A percentile compares a stretch with the other conserved stretches of the same genome.
phyloP scores from a whole-genome alignment of 2,113 vertebrate genomes.

The Zosterops hypoxanthus region DNA sequence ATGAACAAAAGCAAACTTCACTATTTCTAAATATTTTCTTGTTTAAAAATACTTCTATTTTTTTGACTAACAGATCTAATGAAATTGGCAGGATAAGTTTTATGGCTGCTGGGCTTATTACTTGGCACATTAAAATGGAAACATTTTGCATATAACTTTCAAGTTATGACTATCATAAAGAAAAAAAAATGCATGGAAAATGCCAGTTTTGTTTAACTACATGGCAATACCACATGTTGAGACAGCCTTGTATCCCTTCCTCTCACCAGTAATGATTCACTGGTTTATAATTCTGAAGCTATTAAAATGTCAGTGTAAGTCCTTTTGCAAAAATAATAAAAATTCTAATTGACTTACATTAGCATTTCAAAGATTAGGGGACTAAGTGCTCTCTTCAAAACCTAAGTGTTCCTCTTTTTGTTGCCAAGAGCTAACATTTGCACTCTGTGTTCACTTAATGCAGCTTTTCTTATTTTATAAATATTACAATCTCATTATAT shows the following conservation, averaged over 20 bases:
- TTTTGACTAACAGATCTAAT: neutral
- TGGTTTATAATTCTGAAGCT: neutral
- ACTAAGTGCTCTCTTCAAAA: neutral
- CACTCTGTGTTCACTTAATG: neutral
- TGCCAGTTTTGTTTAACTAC: neutral
- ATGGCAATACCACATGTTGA: neutral
- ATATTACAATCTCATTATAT: neutral
- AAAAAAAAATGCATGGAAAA: neutral
- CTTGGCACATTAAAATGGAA: neutral
- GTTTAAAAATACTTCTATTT: neutral
- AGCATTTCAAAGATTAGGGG: neutral
- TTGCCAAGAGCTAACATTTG: neutral
- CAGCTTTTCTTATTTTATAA: neutral
- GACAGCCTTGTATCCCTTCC: neutral
- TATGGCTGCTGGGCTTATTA: neutral
- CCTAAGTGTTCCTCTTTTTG: neutral
- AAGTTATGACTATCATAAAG: neutral
- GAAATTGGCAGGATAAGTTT: neutral
- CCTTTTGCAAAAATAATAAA: neutral
- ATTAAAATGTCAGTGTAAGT: constrained; percentile 16
- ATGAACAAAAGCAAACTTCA: neutral
- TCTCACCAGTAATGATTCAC: neutral
- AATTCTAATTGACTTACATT: neutral
- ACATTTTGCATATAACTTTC: neutral
- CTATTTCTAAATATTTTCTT: neutral